These are phyloP conservation scores for Gymnodraco acuticeps DNA, from an alignment of 2,797 vertebrate species.

Conservation along the genomic window DNA sequence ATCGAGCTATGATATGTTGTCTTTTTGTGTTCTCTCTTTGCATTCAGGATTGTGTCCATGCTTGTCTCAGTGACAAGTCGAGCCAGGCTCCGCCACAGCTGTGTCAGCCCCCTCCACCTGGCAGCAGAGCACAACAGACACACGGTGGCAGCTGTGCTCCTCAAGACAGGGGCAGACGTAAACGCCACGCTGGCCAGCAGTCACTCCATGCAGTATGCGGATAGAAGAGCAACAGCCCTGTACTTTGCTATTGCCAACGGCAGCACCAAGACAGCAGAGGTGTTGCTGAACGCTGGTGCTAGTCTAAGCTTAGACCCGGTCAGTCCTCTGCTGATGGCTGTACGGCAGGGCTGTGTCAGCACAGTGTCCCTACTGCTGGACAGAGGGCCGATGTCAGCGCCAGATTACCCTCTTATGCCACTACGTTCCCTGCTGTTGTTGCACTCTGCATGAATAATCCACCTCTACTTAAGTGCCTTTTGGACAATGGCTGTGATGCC, in stretches of 20 bases:
- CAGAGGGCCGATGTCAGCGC: conserved; percentile 89
- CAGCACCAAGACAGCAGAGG: conserved; percentile 84
- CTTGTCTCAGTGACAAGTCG: conserved; percentile 93
- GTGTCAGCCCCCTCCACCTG: conserved; percentile 94
- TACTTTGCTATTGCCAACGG: conserved; percentile 90
- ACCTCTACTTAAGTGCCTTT: conserved; percentile 89
- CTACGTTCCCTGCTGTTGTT: conserved; percentile 90
- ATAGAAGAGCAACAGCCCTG: conserved; percentile 88
- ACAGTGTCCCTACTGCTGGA: conserved; percentile 89
- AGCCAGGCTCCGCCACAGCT: conserved; percentile 88
- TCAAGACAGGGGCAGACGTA: conserved; percentile 91
- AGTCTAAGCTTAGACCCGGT: conserved; percentile 89
- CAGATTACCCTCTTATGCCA: conserved; percentile 86
- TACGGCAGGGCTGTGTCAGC: conserved; percentile 86
- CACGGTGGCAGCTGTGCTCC: conserved; percentile 87
- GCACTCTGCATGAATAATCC: conserved; percentile 91
- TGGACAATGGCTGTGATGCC: conserved; percentile 91
- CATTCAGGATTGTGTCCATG: conserved; percentile 90
- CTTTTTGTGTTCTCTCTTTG: conserved; percentile 11
- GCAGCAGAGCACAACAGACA: conserved; percentile 91
- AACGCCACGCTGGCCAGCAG: conserved; percentile 87
- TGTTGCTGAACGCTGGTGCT: conserved; percentile 91
- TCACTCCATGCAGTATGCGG: conserved; percentile 88
- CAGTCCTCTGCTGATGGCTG: conserved; percentile 92
- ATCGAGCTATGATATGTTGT: neutral